Evolutionary conservation across 2,888 invertebrate genomes (phyloP).

Genomic region (Mythimna impura): DNA sequence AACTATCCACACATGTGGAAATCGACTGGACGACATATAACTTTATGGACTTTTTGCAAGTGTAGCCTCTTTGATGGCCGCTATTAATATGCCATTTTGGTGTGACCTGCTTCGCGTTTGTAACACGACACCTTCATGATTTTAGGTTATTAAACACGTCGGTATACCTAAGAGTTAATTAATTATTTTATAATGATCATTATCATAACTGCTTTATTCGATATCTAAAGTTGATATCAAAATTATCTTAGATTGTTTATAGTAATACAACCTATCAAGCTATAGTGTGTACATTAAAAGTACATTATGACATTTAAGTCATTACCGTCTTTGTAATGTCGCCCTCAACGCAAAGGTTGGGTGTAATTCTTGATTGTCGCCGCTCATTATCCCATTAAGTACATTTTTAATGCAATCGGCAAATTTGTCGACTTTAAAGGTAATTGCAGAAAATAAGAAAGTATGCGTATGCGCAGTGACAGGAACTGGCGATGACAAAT

Average conservation of each 20-base stretch:
- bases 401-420: slow-evolving; percentile 77
- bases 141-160: slow-evolving; percentile 43
- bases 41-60: slow-evolving; percentile 76
- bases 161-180: slow-evolving; percentile 27
- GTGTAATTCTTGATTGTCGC: slow-evolving; percentile 73
- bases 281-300: slow-evolving; percentile 41
- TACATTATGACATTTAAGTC: slow-evolving; percentile 53
- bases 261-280: slow-evolving; percentile 14
- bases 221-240: slow-evolving; percentile 42
- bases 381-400: slow-evolving; percentile 76
- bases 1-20: slow-evolving; percentile 86
- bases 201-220: slow-evolving; percentile 35
- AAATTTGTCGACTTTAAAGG: slow-evolving; percentile 83
- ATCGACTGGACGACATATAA: slow-evolving; percentile 78
- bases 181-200: slow-evolving; percentile 64
- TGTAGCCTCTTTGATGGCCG: slow-evolving; percentile 74
- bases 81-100: slow-evolving; percentile 80
- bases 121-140: slow-evolving; percentile 76
- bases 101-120: slow-evolving; percentile 74
- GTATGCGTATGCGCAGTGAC: slow-evolving; percentile 84
- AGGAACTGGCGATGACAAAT: slow-evolving; percentile 88
- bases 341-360: slow-evolving; percentile 43
- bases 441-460: slow-evolving; percentile 87
- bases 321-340: slow-evolving; percentile 42
- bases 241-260: slow-evolving; percentile 12